Percentiles rank a stretch among this genome's conserved stretches.
These are phyloP conservation scores for Cataglyphis hispanica DNA, from an alignment of 1,140 invertebrate genomes.

Conservation along the genomic window DNA sequence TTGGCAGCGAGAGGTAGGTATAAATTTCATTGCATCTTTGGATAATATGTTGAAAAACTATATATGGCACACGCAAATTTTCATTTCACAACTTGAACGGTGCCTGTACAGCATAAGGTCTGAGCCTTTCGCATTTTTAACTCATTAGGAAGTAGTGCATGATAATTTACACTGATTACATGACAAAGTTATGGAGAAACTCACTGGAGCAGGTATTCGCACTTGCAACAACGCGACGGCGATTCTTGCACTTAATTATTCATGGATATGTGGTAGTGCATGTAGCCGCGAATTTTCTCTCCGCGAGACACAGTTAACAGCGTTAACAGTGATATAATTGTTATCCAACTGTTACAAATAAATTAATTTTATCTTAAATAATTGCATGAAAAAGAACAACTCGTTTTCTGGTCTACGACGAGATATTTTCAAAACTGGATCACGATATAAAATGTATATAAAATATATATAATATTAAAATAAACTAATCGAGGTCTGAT, in stretches of 20 bases:
- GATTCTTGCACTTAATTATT: slow-evolving; percentile 51
- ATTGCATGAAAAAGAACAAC: neutral
- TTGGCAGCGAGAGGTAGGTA: slow-evolving; percentile 39
- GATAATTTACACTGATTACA: slow-evolving; percentile 53
- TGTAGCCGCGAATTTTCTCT: slow-evolving; percentile 38
- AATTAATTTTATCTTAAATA: slow-evolving; percentile 9
- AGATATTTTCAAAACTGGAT: too few species aligned
- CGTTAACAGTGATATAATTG: neutral
- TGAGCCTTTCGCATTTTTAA: slow-evolving; percentile 39
- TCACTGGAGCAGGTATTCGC: slow-evolving; percentile 28
- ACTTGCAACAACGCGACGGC: slow-evolving; percentile 36
- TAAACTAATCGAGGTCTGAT: neutral
- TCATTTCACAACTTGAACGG: slow-evolving; percentile 4
- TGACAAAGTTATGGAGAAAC: slow-evolving; percentile 39
- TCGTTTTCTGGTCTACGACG: neutral
- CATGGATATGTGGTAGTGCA: slow-evolving; percentile 22
- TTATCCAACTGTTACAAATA: slow-evolving; percentile 22
- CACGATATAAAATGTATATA: neutral
- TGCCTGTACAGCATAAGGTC: slow-evolving; percentile 36
- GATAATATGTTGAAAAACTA: neutral
- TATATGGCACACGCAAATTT: neutral
- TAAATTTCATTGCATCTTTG: slow-evolving; percentile 50
- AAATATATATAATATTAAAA: neutral
- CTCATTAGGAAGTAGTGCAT: slow-evolving; percentile 52
- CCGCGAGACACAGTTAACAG: slow-evolving; percentile 29